phyloP scores from a whole-genome alignment of 2,113 vertebrate species.

The Ranitomeya imitator region DNA sequence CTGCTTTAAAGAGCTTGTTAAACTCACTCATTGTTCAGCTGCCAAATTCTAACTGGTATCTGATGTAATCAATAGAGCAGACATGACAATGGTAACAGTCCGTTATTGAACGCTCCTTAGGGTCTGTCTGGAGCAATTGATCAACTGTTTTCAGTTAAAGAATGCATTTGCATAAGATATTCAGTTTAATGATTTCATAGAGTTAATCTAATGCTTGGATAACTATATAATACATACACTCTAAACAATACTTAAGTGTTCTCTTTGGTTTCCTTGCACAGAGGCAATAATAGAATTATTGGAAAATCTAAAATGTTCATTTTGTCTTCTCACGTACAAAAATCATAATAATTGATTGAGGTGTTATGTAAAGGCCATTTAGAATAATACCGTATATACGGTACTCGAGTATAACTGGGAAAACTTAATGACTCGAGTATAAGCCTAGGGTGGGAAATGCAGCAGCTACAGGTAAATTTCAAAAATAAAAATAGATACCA shows the following conservation, averaged over 20 bases:
- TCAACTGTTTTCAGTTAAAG: slow-evolving; percentile 33
- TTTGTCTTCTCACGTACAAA: not conserved
- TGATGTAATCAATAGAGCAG: slow-evolving; percentile 55
- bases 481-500: too few relatives aligned
- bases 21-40: slow-evolving; percentile 52
- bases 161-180: slow-evolving; percentile 18
- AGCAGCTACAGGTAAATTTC: too few relatives aligned
- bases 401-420: too few relatives aligned
- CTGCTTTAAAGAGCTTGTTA: slow-evolving; percentile 47
- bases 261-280: not conserved
- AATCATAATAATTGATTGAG: not conserved
- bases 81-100: slow-evolving; percentile 54
- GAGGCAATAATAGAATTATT: not conserved
- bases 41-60: slow-evolving; percentile 56
- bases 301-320: not conserved
- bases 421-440: too few relatives aligned
- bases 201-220: not conserved
- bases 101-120: slow-evolving; percentile 42
- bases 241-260: not conserved
- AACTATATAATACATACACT: not conserved
- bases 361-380: not conserved
- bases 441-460: too few relatives aligned
- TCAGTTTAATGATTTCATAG: not conserved
- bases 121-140: slow-evolving; percentile 37
- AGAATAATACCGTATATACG: not conserved